Percentiles rank a stretch among this genome's conserved stretches.
Evolutionary conservation across 1,140 invertebrate species (phyloP).

Genomic region (Cydia strobilella): DNA sequence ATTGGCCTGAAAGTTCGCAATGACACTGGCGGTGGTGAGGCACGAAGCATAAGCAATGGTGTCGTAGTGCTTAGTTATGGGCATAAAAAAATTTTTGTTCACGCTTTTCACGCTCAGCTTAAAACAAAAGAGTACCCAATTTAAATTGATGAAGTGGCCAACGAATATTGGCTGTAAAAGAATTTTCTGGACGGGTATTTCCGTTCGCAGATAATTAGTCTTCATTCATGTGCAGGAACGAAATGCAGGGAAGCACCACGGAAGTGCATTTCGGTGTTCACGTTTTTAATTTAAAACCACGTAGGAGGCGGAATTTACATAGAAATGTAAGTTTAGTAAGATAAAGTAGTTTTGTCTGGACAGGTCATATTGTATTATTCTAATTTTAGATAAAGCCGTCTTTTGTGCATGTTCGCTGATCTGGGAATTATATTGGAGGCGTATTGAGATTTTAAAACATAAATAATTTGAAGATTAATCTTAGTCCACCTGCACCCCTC

Average conservation of each 20-base stretch:
- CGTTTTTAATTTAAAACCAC: slow-evolving; percentile 21
- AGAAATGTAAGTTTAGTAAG: slow-evolving; percentile 24
- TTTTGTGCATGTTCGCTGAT: background rate
- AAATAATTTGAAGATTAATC: background rate
- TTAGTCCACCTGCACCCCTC: background rate
- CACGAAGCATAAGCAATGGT: no score
- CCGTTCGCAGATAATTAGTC: background rate
- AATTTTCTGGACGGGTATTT: background rate
- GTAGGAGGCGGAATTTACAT: slow-evolving; percentile 11
- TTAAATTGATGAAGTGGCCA: background rate
- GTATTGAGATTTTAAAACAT: background rate
- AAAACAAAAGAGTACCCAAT: background rate
- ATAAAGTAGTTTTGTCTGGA: slow-evolving; percentile 14
- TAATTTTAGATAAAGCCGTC: slow-evolving; percentile 15
- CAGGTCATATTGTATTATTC: slow-evolving; percentile 21
- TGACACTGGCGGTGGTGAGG: no score
- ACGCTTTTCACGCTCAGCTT: background rate
- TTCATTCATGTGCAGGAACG: background rate
- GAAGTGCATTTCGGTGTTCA: slow-evolving; percentile 17
- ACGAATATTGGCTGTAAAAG: background rate
- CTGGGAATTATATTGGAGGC: background rate
- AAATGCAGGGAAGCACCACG: slow-evolving; percentile 21
- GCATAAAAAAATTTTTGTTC: no score
- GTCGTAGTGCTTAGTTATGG: no score
- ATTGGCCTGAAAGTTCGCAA: no score